Conservation (phyloP, 1,140 invertebrate genomes). For the Pachypeltis micranthus region DNA sequence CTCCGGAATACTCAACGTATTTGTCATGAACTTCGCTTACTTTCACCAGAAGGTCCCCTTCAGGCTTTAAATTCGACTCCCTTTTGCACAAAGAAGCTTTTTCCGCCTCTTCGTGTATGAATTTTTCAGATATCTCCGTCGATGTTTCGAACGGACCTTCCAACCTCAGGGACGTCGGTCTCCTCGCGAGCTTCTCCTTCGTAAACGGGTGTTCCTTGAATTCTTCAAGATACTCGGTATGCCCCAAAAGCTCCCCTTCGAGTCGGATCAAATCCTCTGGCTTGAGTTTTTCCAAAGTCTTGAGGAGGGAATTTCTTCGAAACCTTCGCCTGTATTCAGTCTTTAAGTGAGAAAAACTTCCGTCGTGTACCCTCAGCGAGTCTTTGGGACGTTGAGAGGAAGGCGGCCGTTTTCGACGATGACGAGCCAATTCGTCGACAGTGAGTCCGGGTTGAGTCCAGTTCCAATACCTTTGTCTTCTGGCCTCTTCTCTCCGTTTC, state of each 20-base stretch:
- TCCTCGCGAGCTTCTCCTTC: not conserved
- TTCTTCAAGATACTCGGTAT: constrained; percentile 23
- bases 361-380: constrained; percentile 15
- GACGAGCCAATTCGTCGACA: constrained; percentile 22
- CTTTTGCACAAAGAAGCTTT: constrained; percentile 2
- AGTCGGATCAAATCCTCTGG: constrained; percentile 16
- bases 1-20: constrained; percentile 9
- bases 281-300: constrained; percentile 1
- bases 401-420: constrained; percentile 15
- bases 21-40: constrained; percentile 17
- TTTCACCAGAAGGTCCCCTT: constrained; percentile 20
- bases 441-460: constrained; percentile 17
- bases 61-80: constrained; percentile 15
- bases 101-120: constrained; percentile 6
- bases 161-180: constrained; percentile 14
- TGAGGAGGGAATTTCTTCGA: constrained; percentile 14
- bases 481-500: not conserved
- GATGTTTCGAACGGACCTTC: constrained; percentile 1
- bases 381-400: constrained; percentile 12
- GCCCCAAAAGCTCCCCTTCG: constrained; percentile 22
- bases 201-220: constrained; percentile 16
- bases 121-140: constrained; percentile 14
- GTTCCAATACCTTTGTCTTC: constrained; percentile 11
- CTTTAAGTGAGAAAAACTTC: constrained; percentile 20
- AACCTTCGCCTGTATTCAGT: constrained; percentile 23